phyloP scores from a whole-genome alignment of 1,140 invertebrate genomes.

The Trigoniulus corallinus region DNA sequence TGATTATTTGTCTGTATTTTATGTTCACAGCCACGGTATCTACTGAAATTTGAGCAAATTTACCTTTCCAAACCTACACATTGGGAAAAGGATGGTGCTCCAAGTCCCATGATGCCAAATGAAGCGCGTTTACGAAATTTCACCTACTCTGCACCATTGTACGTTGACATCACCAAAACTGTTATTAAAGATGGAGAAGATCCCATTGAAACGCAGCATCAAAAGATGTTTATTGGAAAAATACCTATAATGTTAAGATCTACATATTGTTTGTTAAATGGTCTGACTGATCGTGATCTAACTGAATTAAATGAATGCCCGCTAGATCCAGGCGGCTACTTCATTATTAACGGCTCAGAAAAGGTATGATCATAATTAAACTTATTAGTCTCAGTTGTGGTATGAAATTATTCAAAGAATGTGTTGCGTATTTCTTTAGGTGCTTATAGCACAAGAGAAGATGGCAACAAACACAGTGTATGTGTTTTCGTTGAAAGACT shows the following conservation, averaged over 20 bases:
- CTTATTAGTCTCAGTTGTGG: too few relatives aligned
- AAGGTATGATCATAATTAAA: slow-evolving; percentile 44
- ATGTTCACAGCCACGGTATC: slow-evolving; percentile 53
- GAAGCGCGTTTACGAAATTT: slow-evolving; percentile 59
- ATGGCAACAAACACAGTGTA: slow-evolving; percentile 99
- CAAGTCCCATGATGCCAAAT: slow-evolving; percentile 98
- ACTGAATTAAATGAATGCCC: slow-evolving; percentile 98
- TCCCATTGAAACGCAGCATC: slow-evolving; percentile 79
- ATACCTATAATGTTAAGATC: slow-evolving; percentile 98
- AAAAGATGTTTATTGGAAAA: slow-evolving; percentile 97
- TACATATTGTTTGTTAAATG: slow-evolving; percentile 84
- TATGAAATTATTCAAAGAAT: not conserved
- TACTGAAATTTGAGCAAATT: slow-evolving; percentile 96
- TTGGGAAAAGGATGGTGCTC: slow-evolving; percentile 98
- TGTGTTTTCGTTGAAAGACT: slow-evolving; percentile 92
- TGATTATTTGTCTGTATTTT: slow-evolving; percentile 10
- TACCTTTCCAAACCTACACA: slow-evolving; percentile 97
- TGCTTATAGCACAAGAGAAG: slow-evolving; percentile 95
- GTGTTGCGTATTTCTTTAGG: slow-evolving; percentile 23
- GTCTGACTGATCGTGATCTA: slow-evolving; percentile 91
- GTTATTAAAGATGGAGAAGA: slow-evolving; percentile 79
- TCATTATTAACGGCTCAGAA: slow-evolving; percentile 91
- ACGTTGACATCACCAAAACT: slow-evolving; percentile 96
- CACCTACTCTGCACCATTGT: slow-evolving; percentile 86
- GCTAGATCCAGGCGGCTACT: slow-evolving; percentile 92